These are phyloP conservation scores for Drymonia ruficornis DNA, from an alignment of 2,888 invertebrate genomes.

Conservation along the genomic window DNA sequence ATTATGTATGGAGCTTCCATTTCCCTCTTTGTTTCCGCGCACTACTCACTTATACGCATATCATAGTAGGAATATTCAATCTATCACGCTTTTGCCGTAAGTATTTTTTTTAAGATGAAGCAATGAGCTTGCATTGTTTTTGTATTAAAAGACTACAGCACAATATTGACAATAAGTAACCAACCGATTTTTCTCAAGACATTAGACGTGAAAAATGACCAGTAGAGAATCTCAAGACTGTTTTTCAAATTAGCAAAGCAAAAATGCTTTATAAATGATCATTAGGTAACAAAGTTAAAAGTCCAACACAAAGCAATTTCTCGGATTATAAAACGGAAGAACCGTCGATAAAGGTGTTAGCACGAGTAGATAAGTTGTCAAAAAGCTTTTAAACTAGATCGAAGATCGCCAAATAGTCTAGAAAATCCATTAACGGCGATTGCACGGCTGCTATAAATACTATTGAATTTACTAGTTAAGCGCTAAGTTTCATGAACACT, in stretches of 20 bases:
- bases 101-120: neutral
- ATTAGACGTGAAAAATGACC: neutral
- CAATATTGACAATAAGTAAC: neutral
- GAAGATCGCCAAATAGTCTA: conserved; percentile 64
- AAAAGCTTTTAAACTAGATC: conserved; percentile 78
- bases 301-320: conserved; percentile 17
- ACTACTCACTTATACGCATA: conserved; percentile 48
- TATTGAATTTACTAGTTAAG: conserved; percentile 33
- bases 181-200: neutral
- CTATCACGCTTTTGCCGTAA: conserved; percentile 6
- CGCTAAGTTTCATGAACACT: conserved; percentile 25
- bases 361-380: conserved; percentile 68
- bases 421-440: conserved; percentile 68
- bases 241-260: conserved; percentile 10
- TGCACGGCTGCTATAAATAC: conserved; percentile 33
- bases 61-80: conserved; percentile 32
- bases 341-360: conserved; percentile 54
- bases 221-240: neutral
- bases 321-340: conserved; percentile 33
- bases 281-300: conserved; percentile 2
- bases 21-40: conserved; percentile 73
- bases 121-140: neutral
- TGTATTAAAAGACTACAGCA: no score
- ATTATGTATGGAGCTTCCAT: conserved; percentile 79
- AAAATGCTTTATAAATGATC: neutral